Evolutionary conservation across 2,113 vertebrate genomes (phyloP).

Genomic region (Embiotoca jacksoni): DNA sequence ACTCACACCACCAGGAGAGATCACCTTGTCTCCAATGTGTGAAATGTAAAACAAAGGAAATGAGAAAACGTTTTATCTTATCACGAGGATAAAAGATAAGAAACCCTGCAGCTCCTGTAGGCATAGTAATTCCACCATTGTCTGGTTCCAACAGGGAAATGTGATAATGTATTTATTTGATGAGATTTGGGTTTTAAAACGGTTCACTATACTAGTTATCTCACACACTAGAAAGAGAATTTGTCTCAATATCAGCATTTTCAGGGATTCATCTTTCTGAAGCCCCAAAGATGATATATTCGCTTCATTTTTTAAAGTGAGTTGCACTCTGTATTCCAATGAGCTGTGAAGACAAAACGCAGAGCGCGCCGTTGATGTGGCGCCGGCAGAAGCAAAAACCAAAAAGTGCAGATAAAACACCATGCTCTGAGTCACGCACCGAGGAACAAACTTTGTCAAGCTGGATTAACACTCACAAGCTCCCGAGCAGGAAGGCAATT

Average conservation of each 20-base stretch:
- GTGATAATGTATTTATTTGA: constrained; percentile 58
- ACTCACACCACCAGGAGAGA: constrained; percentile 55
- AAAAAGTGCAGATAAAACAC: constrained; percentile 47
- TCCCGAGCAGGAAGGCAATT: constrained; percentile 72
- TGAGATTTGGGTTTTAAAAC: constrained; percentile 54
- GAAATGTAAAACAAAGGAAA: constrained; percentile 75
- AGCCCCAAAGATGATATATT: constrained; percentile 43
- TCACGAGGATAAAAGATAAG: constrained; percentile 58
- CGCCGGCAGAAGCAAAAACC: constrained; percentile 35
- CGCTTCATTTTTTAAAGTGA: constrained; percentile 44
- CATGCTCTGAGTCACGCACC: constrained; percentile 48
- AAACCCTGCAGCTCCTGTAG: constrained; percentile 40
- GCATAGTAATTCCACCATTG: constrained; percentile 37
- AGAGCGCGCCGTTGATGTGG: not conserved
- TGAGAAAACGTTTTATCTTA: constrained; percentile 68
- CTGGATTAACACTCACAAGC: constrained; percentile 70
- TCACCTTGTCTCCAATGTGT: constrained; percentile 58
- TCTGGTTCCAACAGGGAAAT: constrained; percentile 41
- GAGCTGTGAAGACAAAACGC: constrained; percentile 31
- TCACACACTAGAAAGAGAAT: constrained; percentile 10
- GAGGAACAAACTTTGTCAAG: constrained; percentile 69
- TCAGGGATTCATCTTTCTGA: constrained; percentile 4
- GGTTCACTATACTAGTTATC: constrained; percentile 42
- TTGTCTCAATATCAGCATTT: constrained; percentile 41
- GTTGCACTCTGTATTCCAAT: constrained; percentile 17